Base-by-base conservation (phyloP, 2,113 vertebrate species). In the Meriones unguiculatus region DNA sequence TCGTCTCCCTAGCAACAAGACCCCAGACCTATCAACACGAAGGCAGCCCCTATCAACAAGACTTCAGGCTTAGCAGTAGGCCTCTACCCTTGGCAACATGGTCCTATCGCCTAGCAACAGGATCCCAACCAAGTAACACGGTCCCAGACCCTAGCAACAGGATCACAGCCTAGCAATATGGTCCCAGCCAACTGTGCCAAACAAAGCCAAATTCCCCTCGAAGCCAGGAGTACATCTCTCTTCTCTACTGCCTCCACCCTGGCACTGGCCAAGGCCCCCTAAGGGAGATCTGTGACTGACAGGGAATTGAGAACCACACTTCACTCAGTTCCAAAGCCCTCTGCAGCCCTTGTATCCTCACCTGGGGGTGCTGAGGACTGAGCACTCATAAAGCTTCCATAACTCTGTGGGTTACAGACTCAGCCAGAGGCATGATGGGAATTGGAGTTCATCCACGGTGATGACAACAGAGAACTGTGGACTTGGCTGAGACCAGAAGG, bases 1-100 rank as follows among this genome's bases (percentile, higher is more conserved):
- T 25, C 69, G 75, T 32, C 85, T 54, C 65, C 80, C 67, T 93
- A 84, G 67, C 50, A 90, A 85, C 46, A 35, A n/a, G 28, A 57
- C 50, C 72, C 46, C 59, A 35, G 46, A 20, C 67, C 52, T 85
- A 46, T 52, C 76, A 80, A 69, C 78, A 32, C 41, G 67, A 22
- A 50, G 22, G 62, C 64, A 38, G 62, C 46, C n/a, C 72, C 87
- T 46, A 41, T 72, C 57, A 62, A 59, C 87, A 64, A 59, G 46
- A 69, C 32, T 28, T 41, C 65, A 35, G 77, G n/a, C 30, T 30
- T 35, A 57, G 50, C 8, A 57, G 50, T 32, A 54, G 30, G 35
- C 35, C 54, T 52, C n/a, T 35, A 28, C 20, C 67, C 50, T 52
- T 28, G 52, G 50, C 50, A 87, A 89, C 25, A 46, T 9, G 25